These are phyloP conservation scores for Florisuga fusca DNA, from an alignment of 2,797 vertebrate species.

Conservation along the genomic window DNA sequence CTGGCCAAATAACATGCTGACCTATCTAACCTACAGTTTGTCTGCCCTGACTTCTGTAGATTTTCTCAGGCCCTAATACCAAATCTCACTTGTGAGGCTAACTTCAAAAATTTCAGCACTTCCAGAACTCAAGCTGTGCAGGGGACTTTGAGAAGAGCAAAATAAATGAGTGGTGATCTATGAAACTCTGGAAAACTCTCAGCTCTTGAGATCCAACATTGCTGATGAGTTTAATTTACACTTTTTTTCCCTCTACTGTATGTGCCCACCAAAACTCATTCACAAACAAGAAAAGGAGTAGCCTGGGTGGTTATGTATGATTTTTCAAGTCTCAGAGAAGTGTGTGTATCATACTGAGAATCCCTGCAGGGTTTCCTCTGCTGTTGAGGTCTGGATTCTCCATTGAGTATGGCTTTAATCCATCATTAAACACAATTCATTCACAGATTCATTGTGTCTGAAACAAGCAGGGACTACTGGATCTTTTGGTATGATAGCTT, in stretches of 20 bases:
- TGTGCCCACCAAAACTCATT: accelerated
- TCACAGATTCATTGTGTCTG: neutral
- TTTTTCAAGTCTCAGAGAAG: neutral
- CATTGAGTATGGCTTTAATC: neutral
- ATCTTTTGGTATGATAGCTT: neutral
- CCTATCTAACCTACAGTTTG: conserved; percentile 8
- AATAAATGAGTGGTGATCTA: neutral
- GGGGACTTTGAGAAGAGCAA: accelerated
- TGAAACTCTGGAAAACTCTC: neutral
- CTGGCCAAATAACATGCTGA: neutral
- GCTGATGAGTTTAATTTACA: neutral
- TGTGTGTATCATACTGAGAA: neutral
- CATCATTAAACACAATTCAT: neutral
- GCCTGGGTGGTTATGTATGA: neutral
- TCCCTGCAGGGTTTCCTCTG: neutral
- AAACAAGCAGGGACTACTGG: neutral
- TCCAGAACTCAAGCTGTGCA: neutral
- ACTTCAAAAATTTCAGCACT: neutral
- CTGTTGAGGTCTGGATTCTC: neutral
- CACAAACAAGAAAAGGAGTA: neutral
- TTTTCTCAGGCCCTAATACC: neutral
- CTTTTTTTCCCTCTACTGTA: neutral
- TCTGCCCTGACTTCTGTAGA: neutral
- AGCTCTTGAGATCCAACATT: neutral
- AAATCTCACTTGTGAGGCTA: neutral